Base-by-base conservation (phyloP, 1,140 invertebrate species). In the Trachymyrmex cornetzi region DNA sequence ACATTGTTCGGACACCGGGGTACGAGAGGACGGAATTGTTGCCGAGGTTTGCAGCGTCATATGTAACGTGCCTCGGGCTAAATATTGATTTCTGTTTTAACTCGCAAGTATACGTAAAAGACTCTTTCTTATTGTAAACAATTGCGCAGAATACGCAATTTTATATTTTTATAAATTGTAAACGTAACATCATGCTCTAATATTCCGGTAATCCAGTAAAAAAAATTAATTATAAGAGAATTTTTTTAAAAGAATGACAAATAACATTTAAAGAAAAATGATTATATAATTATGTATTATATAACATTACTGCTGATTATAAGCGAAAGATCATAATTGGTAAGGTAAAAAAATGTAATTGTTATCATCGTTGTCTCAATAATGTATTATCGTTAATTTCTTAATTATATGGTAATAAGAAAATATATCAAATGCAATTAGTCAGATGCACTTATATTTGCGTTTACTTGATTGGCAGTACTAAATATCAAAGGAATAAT, bases 71-170 rank as follows among this genome's bases (percentile, higher is more conserved):
- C 7, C 27, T 61, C n/a, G 48, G 14, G 16, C 22, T 67, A 80
- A 34, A 75, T 48, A 55, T 75, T 74, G 57, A 75, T 61, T 48
- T 48, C 16, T 71, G 11, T 66, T 79, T 66, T 48, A 66, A 71
- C 27, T 55, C 9, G n/a, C 48, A 2, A 24, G 72, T 44, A 44
- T 27, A 53, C 34, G 7, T 57, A 19, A 50, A 80, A n/a, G 27
- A 55, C 14, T 38, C 30, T 14, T 67, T 34, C 6, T 7, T n/a
- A 30, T 3, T 27, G 44, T 44, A n/a, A 66, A 79, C 19, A 19
- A 53, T 19, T 3, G 16, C 12, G 44, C 38, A 6, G 3, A 22
- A 24, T 9, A n/a, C n/a, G n/a, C n/a, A n/a, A n/a, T 16, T 55
- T 67, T 59, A 34, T 14, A n/a, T 16, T 74, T 16, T 24, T 64